Conservation (phyloP, 1,140 invertebrate species). For the Oscheius sp. region DNA sequence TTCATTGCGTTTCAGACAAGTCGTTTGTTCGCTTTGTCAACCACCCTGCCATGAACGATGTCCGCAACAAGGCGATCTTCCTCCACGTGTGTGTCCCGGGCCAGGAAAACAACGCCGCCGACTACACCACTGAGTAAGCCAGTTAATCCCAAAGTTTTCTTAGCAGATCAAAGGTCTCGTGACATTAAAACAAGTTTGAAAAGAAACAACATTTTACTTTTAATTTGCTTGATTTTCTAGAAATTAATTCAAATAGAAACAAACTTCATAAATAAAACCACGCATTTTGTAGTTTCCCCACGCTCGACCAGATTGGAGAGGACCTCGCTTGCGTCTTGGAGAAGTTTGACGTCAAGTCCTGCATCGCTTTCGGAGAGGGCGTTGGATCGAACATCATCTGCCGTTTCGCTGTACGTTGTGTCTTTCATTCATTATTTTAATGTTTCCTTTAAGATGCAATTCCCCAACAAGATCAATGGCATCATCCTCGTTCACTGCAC, state of each 20-base stretch:
- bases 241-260: neutral
- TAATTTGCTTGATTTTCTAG: neutral
- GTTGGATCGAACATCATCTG: constrained; percentile 83
- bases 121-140: constrained; percentile 70
- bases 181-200: neutral
- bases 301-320: constrained; percentile 78
- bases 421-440: neutral
- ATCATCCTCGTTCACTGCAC: constrained; percentile 78
- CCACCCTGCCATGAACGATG: constrained; percentile 77
- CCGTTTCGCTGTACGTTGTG: constrained; percentile 71
- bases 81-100: constrained; percentile 84
- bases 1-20: constrained; percentile 63
- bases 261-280: neutral
- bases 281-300: constrained; percentile 74
- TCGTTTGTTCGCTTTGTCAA: constrained; percentile 69
- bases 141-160: neutral
- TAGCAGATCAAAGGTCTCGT: neutral
- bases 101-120: constrained; percentile 77
- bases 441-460: constrained; percentile 65
- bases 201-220: constrained; percentile 1
- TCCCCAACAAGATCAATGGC: constrained; percentile 74
- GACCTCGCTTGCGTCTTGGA: constrained; percentile 78
- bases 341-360: constrained; percentile 70
- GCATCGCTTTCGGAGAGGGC: constrained; percentile 81
- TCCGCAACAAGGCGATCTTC: constrained; percentile 79